These are phyloP conservation scores for Thamnophis sirtalis DNA, from an alignment of 2,113 vertebrate species.

Conservation along the genomic window DNA sequence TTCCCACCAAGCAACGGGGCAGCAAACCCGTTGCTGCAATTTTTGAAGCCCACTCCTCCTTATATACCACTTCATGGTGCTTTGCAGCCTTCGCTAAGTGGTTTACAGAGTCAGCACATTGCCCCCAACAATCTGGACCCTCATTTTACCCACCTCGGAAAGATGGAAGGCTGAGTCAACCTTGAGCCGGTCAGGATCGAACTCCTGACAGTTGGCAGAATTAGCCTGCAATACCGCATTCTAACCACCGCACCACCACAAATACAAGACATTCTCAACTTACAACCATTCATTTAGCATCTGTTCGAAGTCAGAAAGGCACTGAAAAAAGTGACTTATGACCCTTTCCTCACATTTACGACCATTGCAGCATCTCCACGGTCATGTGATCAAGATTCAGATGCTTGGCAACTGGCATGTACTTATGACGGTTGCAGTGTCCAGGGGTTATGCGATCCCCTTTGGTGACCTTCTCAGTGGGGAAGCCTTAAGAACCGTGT, in stretches of 20 bases:
- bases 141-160: not conserved
- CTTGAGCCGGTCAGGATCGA: not conserved
- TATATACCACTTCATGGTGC: not conserved
- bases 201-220: not conserved
- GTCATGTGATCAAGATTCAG: too few species aligned
- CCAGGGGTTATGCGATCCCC: too few species aligned
- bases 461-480: too few species aligned
- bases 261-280: not conserved
- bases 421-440: too few species aligned
- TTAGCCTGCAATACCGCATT: not conserved
- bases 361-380: too few species aligned
- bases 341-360: not conserved
- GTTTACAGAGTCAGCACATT: not conserved
- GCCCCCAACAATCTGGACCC: not conserved
- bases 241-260: not conserved
- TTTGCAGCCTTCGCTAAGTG: not conserved
- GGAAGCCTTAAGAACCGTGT: too few species aligned
- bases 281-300: not conserved
- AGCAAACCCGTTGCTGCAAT: too few species aligned
- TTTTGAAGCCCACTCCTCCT: not conserved
- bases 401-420: too few species aligned
- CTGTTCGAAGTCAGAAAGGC: not conserved
- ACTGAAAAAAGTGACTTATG: not conserved
- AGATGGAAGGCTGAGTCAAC: not conserved
- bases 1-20: too few species aligned